These are phyloP conservation scores for Anolis apletophallus DNA, from an alignment of 2,797 vertebrate species.

Conservation along the genomic window DNA sequence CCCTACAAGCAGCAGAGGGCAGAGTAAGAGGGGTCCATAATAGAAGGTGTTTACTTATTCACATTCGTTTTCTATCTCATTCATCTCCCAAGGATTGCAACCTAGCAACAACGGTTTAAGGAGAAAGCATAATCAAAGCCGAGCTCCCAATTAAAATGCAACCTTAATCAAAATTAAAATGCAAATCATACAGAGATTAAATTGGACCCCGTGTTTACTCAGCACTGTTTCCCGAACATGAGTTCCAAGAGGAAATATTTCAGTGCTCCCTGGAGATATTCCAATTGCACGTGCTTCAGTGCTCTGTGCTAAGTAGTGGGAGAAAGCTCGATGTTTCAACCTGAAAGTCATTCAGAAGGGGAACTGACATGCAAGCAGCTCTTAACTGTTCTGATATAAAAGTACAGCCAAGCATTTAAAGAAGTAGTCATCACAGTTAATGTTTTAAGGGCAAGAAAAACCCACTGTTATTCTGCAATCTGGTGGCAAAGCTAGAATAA, in stretches of 20 bases:
- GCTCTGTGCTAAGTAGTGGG: not conserved
- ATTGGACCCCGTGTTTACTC: not conserved
- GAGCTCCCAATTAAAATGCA: constrained; percentile 18
- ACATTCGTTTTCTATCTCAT: constrained; percentile 3
- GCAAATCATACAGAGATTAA: constrained; percentile 21
- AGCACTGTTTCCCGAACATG: not conserved
- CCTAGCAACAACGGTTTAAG: not conserved
- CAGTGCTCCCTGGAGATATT: not conserved
- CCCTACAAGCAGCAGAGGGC: not conserved
- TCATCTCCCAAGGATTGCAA: not conserved
- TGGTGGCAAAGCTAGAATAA: too few relatives aligned
- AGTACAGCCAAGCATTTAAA: not conserved
- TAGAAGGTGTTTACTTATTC: not conserved
- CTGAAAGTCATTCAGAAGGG: not conserved
- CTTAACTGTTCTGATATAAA: not conserved
- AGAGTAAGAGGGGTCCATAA: not conserved
- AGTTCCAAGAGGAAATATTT: not conserved
- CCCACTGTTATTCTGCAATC: not conserved
- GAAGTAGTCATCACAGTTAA: not conserved
- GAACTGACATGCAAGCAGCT: not conserved
- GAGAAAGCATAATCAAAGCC: not conserved
- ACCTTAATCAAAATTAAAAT: constrained; percentile 19
- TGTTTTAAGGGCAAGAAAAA: not conserved
- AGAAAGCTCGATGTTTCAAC: not conserved
- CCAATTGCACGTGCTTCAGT: not conserved